Evolutionary conservation across 2,113 vertebrate genomes (phyloP), one percentile per base, ranked within the genome.

Genomic region (Acanthochromis polyacanthus): DNA sequence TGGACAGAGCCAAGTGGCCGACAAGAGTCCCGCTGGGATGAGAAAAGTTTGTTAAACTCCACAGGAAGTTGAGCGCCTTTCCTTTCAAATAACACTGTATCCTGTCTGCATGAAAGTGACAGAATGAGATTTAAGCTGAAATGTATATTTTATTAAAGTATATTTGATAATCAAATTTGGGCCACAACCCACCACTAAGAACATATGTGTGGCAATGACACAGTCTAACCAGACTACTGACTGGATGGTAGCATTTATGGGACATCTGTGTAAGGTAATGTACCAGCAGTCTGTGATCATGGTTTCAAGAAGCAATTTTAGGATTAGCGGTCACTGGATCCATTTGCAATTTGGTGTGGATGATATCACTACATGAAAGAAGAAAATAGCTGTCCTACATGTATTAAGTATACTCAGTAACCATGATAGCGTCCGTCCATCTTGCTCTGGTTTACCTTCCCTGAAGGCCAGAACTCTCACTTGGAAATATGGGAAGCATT

Each of bases 401-500:
- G 85, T 72, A 78, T 76, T 56, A 78, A 57, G 45, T 58, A 59
- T n/a, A 86, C 56, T 61, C 60, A 57, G 58, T 69, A 87, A 87
- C 81, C 55, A 78, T n/a, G 75, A 82, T 82, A 78, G 60, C 66
- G 46, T 55, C 22, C 22, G 43, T 75, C 68, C 75, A 71, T 72
- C 80, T 85, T 85, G 79, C 61, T 53, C 70, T 89, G 71, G 81
- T 90, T 89, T 81, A 69, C 52, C 75, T 78, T 68, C 71, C 63
- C 58, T 69, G 30, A 72, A 85, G 83, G 81, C 38, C 78, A 78
- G 32, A 25, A 78, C 55, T 82, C 74, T 72, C 30, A 72, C 68
- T 72, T 17, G 75, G 78, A 87, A 88, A 82, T 75, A 72, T 12
- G 53, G 87, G 82, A 87, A 85, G 83, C 89, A 89, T 89, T 85